Percentiles rank a stretch among this genome's conserved stretches.
These are phyloP conservation scores for Sciurus niger DNA, from an alignment of 2,113 vertebrate species.

Conservation along the genomic window DNA sequence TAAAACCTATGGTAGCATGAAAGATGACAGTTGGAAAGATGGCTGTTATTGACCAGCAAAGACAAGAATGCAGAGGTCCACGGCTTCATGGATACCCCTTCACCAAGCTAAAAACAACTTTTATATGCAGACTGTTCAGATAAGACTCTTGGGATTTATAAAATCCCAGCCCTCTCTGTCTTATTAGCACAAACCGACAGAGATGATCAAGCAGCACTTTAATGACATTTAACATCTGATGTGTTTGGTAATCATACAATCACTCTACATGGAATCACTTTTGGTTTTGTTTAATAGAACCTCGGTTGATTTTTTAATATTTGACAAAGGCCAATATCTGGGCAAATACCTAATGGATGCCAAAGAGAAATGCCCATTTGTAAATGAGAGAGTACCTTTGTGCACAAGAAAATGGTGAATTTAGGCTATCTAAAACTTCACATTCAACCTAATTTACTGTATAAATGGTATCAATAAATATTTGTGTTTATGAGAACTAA, in stretches of 20 bases:
- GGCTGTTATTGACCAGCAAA: constrained; percentile 95
- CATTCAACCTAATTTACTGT: constrained; percentile 81
- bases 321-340: constrained; percentile 87
- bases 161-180: constrained; percentile 91
- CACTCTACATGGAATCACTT: constrained; percentile 87
- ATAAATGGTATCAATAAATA: constrained; percentile 83
- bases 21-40: constrained; percentile 98
- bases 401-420: constrained; percentile 77
- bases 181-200: constrained; percentile 91
- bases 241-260: constrained; percentile 90
- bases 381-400: constrained; percentile 82
- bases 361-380: constrained; percentile 94
- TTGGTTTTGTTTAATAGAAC: constrained; percentile 86
- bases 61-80: constrained; percentile 82
- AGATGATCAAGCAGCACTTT: constrained; percentile 97
- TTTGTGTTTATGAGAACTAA: constrained; percentile 80
- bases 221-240: constrained; percentile 93
- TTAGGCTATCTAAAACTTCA: constrained; percentile 79
- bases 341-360: constrained; percentile 91
- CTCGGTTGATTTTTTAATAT: constrained; percentile 85
- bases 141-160: constrained; percentile 88
- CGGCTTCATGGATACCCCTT: constrained; percentile 86
- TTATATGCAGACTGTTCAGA: constrained; percentile 89
- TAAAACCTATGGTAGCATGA: constrained; percentile 92
- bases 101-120: constrained; percentile 86